Evolutionary conservation across 2,113 vertebrate genomes (phyloP).

Genomic region (Pontoporia blainvillei): DNA sequence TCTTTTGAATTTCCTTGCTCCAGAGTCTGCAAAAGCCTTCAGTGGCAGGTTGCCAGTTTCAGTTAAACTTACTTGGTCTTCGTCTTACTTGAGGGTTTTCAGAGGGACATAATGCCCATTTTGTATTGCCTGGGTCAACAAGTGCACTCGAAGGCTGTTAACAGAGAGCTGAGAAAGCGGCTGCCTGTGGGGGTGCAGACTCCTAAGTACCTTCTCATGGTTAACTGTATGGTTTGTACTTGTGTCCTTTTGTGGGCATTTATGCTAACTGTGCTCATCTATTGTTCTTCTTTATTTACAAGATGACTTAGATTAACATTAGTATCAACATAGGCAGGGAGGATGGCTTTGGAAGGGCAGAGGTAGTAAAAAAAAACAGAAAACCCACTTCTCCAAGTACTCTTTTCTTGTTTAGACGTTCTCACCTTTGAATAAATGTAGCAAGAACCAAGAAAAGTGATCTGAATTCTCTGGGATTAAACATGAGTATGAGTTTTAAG

Average conservation of each 20-base stretch:
- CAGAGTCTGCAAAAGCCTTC: neutral
- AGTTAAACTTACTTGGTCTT: neutral
- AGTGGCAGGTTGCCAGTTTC: slow-evolving; percentile 28
- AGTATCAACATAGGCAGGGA: neutral
- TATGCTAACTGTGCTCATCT: neutral
- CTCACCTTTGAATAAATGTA: slow-evolving; percentile 7
- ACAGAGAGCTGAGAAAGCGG: neutral
- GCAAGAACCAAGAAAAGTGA: neutral
- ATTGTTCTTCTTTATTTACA: neutral
- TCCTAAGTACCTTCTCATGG: neutral
- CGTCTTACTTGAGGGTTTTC: slow-evolving; percentile 28
- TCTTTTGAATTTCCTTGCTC: neutral
- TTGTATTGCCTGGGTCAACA: neutral
- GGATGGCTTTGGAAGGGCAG: neutral
- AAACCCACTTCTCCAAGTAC: neutral
- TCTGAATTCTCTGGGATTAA: neutral
- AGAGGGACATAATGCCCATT: neutral
- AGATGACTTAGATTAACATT: neutral
- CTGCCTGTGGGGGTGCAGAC: neutral
- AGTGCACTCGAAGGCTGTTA: neutral
- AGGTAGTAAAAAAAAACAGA: neutral
- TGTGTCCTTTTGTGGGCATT: neutral
- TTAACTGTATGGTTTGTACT: neutral
- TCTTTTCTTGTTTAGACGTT: neutral
- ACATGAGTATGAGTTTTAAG: neutral